Evolutionary conservation across 2,888 invertebrate species (phyloP).

Genomic region (Branchipolynoe longqiensis): DNA sequence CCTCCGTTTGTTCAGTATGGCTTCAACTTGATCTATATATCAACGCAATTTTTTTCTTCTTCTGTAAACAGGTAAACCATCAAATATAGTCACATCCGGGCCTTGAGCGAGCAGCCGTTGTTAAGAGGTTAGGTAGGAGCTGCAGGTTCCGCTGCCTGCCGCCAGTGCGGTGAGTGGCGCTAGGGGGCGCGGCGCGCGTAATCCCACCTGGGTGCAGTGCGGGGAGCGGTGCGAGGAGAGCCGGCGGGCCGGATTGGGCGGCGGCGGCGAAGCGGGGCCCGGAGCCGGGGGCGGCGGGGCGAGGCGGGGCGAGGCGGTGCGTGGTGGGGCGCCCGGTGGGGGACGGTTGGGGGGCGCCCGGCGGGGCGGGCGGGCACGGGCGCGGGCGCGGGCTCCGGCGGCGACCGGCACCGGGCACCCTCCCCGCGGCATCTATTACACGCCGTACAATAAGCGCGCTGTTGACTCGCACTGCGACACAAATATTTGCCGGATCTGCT

Average conservation of each 20-base stretch:
- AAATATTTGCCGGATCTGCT: conserved; percentile 39
- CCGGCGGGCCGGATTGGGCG: neutral
- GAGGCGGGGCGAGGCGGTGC: neutral
- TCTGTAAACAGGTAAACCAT: neutral
- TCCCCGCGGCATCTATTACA: conserved; percentile 29
- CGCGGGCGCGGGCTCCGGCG: neutral
- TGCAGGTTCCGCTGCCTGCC: neutral
- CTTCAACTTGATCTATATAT: neutral
- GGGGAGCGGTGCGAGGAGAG: neutral
- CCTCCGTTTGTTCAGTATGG: too few relatives aligned
- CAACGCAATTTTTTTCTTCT: neutral
- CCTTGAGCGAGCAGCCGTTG: neutral
- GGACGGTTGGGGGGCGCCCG: neutral
- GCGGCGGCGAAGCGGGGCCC: neutral
- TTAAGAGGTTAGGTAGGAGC: neutral
- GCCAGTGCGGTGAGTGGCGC: neutral
- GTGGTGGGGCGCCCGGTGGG: neutral
- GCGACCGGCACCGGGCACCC: neutral
- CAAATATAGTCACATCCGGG: neutral
- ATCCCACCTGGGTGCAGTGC: neutral
- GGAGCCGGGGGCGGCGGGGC: neutral
- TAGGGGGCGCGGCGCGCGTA: neutral
- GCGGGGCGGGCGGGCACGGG: neutral
- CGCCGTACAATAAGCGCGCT: conserved; percentile 3
- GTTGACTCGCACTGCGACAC: conserved; percentile 27